Base-by-base conservation (phyloP, 64 coral and sea anemone species). In the Trachythela sp. region DNA sequence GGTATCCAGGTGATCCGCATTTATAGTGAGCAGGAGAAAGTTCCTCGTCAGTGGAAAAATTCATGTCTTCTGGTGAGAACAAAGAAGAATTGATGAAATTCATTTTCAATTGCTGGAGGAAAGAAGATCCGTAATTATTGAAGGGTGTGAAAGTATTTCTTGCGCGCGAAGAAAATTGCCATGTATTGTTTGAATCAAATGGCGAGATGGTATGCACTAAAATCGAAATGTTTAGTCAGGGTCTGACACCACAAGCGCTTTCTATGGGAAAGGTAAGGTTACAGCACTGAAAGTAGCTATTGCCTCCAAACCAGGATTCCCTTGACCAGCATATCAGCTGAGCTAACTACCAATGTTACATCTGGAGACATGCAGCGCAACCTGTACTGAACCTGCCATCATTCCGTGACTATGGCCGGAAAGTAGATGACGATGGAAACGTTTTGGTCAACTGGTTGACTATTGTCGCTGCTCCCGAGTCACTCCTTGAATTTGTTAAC, bases 1-100 rank as follows among this genome's bases (percentile, higher is more conserved):
- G 59, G 59, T 7, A 5, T 22, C 15, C 5, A 68, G 3, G 59
- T n/a, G 2, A 68, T 68, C 15, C 59, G 84, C 17, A 85, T 85
- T 2, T 85, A 45, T 37, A 85, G 41, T 85, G 84, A 40, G 24
- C 33, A 85, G 6, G 13, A 85, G 41, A 43, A 48, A 36, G 84
- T 85, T 85, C 84, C 84, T 45, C 84, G 27, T 45, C 84, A 85
- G 27, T 85, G 84, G 84, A 85, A 45, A 11, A 45, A 11, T 45
- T 45, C 11, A 45, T 45, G 42, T 45, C 42, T 11, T 45, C 42
- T 45, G 42, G 42, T 6, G 42, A 45, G 42, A 45, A 45, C 42
- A 45, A 45, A 45, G 42, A 45, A 45, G 84, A 85, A 42, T 24
- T 85, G 7, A 85, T 85, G 41, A 85, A 40, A 48, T 85, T 85